These are phyloP conservation scores for Cephus rjabovi DNA, from an alignment of 2,888 invertebrate genomes.

Conservation along the genomic window DNA sequence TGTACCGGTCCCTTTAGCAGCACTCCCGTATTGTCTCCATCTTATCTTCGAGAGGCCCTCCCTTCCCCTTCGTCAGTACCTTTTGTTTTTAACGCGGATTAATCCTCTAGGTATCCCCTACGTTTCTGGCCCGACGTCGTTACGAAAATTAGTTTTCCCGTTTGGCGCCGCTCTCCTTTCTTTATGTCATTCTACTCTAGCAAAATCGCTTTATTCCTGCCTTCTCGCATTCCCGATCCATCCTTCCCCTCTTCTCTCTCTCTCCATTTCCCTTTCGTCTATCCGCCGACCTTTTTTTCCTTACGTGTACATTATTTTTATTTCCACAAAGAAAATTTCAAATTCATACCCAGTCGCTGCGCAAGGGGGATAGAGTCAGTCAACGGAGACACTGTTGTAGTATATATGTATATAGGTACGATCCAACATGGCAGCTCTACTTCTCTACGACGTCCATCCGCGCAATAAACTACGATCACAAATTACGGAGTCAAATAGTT, in stretches of 20 bases:
- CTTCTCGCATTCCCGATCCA: background rate
- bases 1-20: background rate
- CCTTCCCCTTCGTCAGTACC: constrained; percentile 18
- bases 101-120: constrained; percentile 15
- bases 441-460: constrained; percentile 53
- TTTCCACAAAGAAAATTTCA: background rate
- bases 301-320: background rate
- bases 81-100: constrained; percentile 20
- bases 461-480: constrained; percentile 67
- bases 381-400: background rate
- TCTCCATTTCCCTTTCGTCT: background rate
- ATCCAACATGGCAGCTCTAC: background rate
- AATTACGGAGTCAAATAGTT: constrained; percentile 67
- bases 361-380: background rate
- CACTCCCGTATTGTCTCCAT: constrained; percentile 15
- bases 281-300: background rate
- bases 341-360: background rate
- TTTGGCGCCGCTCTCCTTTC: background rate
- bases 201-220: background rate
- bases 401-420: background rate
- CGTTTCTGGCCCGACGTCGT: constrained; percentile 1
- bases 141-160: constrained; percentile 2
- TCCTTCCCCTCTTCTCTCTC: background rate
- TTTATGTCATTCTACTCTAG: background rate
- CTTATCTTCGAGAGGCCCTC: constrained; percentile 21